These are phyloP conservation scores for Platypus cylindrus DNA, from an alignment of 2,888 invertebrate genomes.

Conservation along the genomic window DNA sequence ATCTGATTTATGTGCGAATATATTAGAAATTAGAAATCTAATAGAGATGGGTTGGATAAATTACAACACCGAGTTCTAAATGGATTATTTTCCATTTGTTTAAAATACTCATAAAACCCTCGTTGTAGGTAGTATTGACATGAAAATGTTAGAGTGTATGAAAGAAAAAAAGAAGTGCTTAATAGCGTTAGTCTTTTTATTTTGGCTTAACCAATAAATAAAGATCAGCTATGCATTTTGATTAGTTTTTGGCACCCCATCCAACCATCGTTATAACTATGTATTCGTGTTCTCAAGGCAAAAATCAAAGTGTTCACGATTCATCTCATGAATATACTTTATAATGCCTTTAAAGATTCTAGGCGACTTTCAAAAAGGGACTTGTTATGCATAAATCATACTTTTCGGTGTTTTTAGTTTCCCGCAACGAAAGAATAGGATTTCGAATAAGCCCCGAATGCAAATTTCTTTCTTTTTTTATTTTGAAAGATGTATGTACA, in stretches of 20 bases:
- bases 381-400: slow-evolving; percentile 29
- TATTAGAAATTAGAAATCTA: too few relatives aligned
- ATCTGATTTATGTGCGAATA: too few relatives aligned
- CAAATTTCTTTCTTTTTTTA: slow-evolving; percentile 14
- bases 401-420: slow-evolving; percentile 24
- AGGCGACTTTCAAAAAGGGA: slow-evolving; percentile 27
- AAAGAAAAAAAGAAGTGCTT: slow-evolving; percentile 5
- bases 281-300: slow-evolving; percentile 34
- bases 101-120: too few relatives aligned
- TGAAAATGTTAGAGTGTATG: too few relatives aligned
- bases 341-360: slow-evolving; percentile 27
- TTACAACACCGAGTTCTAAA: too few relatives aligned
- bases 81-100: too few relatives aligned
- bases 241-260: slow-evolving; percentile 30
- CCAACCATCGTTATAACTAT: slow-evolving; percentile 28
- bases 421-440: slow-evolving; percentile 21
- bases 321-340: slow-evolving; percentile 32
- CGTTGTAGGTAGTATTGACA: too few relatives aligned
- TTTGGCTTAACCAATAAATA: slow-evolving; percentile 27
- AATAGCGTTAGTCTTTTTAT: slow-evolving; percentile 20
- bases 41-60: too few relatives aligned
- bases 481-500: too few relatives aligned
- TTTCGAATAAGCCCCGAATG: slow-evolving; percentile 19
- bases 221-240: slow-evolving; percentile 35
- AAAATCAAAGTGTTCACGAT: slow-evolving; percentile 34